These are phyloP conservation scores for Zaprionus tsacasi DNA, from an alignment of 1,140 invertebrate genomes.

Conservation along the genomic window DNA sequence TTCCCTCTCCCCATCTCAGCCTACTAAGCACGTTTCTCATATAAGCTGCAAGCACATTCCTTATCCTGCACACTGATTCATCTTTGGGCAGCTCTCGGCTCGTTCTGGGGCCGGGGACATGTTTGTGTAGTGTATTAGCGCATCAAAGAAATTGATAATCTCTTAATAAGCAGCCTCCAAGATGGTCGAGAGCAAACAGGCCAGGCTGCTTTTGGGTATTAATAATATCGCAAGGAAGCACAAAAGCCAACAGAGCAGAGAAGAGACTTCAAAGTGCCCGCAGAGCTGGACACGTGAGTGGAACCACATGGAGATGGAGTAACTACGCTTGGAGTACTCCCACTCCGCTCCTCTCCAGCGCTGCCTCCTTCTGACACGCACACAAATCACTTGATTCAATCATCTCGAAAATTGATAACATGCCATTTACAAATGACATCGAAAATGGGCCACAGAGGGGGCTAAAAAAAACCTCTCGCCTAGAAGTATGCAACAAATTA, in stretches of 20 bases:
- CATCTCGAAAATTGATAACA: slow-evolving; percentile 84
- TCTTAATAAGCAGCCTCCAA: slow-evolving; percentile 69
- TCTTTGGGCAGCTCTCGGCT: too few relatives aligned
- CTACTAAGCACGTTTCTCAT: neutral
- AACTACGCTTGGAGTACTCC: neutral
- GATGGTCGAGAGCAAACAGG: slow-evolving; percentile 55
- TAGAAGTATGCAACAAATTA: slow-evolving; percentile 77
- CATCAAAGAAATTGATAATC: slow-evolving; percentile 81
- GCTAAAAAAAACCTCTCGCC: slow-evolving; percentile 56
- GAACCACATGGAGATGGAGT: slow-evolving; percentile 9
- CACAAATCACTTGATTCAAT: slow-evolving; percentile 84
- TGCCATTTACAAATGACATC: slow-evolving; percentile 84
- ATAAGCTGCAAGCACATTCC: neutral
- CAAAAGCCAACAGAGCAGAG: slow-evolving; percentile 62
- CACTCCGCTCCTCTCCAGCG: too few relatives aligned
- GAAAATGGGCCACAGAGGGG: slow-evolving; percentile 13
- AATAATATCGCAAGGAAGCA: slow-evolving; percentile 54
- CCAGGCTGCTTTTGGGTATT: slow-evolving; percentile 33
- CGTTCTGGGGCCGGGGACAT: neutral
- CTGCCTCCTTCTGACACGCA: slow-evolving; percentile 60
- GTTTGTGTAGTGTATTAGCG: slow-evolving; percentile 50
- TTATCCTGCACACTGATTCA: neutral
- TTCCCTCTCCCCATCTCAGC: neutral
- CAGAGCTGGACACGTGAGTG: slow-evolving; percentile 44
- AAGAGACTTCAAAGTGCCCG: slow-evolving; percentile 43